Evolutionary conservation across 1,140 invertebrate genomes (phyloP), one percentile per base, ranked within the genome.

Genomic region (Drosophila orena): DNA sequence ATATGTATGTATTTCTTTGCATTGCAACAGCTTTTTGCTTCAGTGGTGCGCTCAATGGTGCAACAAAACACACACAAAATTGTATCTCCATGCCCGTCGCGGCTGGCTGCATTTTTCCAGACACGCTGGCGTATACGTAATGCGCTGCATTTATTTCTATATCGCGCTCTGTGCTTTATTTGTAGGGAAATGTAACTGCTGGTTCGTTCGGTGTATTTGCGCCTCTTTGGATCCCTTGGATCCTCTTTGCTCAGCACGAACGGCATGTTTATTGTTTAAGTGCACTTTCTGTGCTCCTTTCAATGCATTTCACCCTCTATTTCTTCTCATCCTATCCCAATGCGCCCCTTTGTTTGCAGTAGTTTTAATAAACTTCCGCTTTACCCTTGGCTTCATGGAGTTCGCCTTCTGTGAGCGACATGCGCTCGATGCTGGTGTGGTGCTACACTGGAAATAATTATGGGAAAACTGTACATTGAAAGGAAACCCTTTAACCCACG

Each of bases 281-380:
- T 64, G 59, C 64, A 53, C 60, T 65, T 69, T 68, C 79, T 76
- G 68, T 49, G 65, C 49, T 81, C 50, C 61, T 55, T 24, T 65
- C 62, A 35, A 79, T 76, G 80, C 65, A 68, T 50, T 49, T 60
- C 43, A 40, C 42, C 24, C 37, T 59, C 30, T 40, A 52, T 60
- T 77, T 52, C 52, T 55, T 55, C 30, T 34, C 35, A 7, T 14
- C 60, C 54, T 43, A 64, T 62, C 55, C 57, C 54, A 52, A 59
- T 57, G 49, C 70, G 59, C 40, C 58, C 30, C n/a, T 80, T 75
- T 70, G 64, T 64, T 62, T 69, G 73, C 72, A 80, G 72, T 70
- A 77, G 72, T 88, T 88, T 88, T 88, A 88, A 88, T 88, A 88
- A 89, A 88, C 84, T 88, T 88, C 84, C 84, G 79, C 60, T 77